A percentile compares a stretch with the other conserved stretches of the same genome.
Evolutionary conservation across 92 coral and sea anemone species (phyloP).

Genomic region (Zoanthus sociatus): DNA sequence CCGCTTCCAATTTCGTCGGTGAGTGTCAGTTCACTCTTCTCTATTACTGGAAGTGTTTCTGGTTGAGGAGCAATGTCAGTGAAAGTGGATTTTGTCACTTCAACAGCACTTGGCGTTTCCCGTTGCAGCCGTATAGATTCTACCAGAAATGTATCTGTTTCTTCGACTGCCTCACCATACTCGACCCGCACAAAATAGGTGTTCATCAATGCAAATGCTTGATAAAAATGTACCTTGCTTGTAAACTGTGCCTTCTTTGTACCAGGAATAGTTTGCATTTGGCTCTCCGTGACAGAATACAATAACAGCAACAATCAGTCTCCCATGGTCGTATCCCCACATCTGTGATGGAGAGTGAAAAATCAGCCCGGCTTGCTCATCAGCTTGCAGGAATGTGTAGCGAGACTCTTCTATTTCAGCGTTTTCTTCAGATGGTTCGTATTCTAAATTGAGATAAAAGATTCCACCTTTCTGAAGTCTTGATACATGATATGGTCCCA

Average conservation of each 20-base stretch:
- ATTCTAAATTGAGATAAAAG: not conserved
- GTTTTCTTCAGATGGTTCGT: not conserved
- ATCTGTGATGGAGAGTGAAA: slow-evolving; percentile 51
- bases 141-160: slow-evolving; percentile 40
- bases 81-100: slow-evolving; percentile 6
- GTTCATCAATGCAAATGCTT: slow-evolving; percentile 36
- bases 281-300: slow-evolving; percentile 41
- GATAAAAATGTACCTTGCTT: slow-evolving; percentile 42
- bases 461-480: not conserved
- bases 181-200: slow-evolving; percentile 45
- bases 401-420: slow-evolving; percentile 15
- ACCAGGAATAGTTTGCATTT: slow-evolving; percentile 44
- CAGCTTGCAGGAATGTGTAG: slow-evolving; percentile 31
- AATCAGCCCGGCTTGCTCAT: slow-evolving; percentile 29
- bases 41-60: slow-evolving; percentile 42
- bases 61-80: not conserved
- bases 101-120: not conserved
- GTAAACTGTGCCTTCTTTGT: slow-evolving; percentile 29
- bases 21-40: slow-evolving; percentile 52
- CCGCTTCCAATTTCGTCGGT: slow-evolving; percentile 51
- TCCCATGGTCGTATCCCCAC: slow-evolving; percentile 54
- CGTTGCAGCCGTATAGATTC: slow-evolving; percentile 5
- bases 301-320: slow-evolving; percentile 48
- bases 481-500: slow-evolving; percentile 14
- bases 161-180: slow-evolving; percentile 37